Conservation (phyloP, 2,113 vertebrate species). For the Ivindomyrus marchei region DNA sequence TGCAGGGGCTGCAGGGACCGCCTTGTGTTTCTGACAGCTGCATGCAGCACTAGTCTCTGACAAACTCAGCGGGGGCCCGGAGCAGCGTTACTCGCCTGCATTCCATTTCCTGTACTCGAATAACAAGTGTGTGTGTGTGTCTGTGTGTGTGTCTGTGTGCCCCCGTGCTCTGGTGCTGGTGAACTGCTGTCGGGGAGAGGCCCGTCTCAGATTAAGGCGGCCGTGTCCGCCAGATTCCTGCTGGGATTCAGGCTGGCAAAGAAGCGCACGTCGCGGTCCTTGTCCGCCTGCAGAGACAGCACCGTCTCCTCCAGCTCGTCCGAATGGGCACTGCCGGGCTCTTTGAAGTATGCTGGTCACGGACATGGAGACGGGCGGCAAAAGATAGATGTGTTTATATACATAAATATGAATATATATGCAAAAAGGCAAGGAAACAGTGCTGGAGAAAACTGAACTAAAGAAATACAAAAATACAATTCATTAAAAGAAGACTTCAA, state of each 20-base stretch:
- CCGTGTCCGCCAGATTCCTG: constrained; percentile 51
- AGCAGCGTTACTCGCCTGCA: not conserved
- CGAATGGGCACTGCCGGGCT: constrained; percentile 74
- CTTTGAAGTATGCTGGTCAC: constrained; percentile 75
- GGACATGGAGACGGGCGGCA: not conserved
- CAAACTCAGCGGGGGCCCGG: not conserved
- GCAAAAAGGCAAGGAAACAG: not conserved
- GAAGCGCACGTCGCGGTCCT: constrained; percentile 79
- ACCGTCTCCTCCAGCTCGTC: constrained; percentile 76
- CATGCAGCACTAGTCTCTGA: not conserved
- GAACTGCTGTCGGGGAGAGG: constrained; percentile 29
- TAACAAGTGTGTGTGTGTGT: not conserved
- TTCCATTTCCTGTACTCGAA: not conserved
- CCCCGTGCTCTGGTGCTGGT: constrained; percentile 52
- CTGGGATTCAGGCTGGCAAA: constrained; percentile 74
- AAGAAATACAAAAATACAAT: not conserved
- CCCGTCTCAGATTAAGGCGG: constrained; percentile 52
- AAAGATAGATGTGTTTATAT: not conserved
- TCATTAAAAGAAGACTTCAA: not conserved
- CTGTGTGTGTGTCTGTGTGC: not conserved
- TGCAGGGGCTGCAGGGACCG: not conserved
- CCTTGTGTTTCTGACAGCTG: not conserved
- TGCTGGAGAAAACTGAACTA: not conserved
- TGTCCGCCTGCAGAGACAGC: constrained; percentile 73
- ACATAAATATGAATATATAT: not conserved